These are phyloP conservation scores for Silurus lanzhouensis DNA, from an alignment of 2,797 vertebrate genomes.

Conservation along the genomic window DNA sequence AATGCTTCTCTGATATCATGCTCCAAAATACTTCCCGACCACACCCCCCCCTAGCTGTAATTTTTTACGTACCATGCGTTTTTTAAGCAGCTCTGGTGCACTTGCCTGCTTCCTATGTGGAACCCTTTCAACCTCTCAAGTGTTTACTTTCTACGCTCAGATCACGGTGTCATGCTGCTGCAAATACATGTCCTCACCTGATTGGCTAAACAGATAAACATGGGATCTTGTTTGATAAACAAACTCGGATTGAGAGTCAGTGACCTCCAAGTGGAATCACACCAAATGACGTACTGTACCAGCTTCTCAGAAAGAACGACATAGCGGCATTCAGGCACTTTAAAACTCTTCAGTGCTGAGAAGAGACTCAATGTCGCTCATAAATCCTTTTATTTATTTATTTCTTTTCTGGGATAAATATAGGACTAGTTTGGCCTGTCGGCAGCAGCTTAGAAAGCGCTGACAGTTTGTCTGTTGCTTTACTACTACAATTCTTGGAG, in stretches of 20 bases:
- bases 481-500: constrained; percentile 31
- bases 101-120: constrained; percentile 42
- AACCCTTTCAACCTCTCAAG: constrained; percentile 22
- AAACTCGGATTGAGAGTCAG: constrained; percentile 40
- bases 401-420: constrained; percentile 9
- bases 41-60: constrained; percentile 16
- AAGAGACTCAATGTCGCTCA: constrained; percentile 1
- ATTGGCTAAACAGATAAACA: constrained; percentile 49
- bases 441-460: neutral
- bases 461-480: constrained; percentile 18
- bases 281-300: constrained; percentile 20
- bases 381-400: constrained; percentile 13
- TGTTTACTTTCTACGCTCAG: constrained; percentile 37
- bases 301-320: constrained; percentile 17
- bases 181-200: constrained; percentile 37
- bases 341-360: neutral
- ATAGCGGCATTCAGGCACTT: neutral
- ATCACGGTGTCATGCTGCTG: constrained; percentile 26
- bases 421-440: neutral
- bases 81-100: constrained; percentile 5
- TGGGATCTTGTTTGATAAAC: constrained; percentile 48
- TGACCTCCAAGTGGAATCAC: constrained; percentile 23
- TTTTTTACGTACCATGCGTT: constrained; percentile 24
- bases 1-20: constrained; percentile 25
- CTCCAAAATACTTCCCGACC: constrained; percentile 35